phyloP scores from a whole-genome alignment of 37 sponge, comb jelly and placozoan species.

The Beroe forskalii region DNA sequence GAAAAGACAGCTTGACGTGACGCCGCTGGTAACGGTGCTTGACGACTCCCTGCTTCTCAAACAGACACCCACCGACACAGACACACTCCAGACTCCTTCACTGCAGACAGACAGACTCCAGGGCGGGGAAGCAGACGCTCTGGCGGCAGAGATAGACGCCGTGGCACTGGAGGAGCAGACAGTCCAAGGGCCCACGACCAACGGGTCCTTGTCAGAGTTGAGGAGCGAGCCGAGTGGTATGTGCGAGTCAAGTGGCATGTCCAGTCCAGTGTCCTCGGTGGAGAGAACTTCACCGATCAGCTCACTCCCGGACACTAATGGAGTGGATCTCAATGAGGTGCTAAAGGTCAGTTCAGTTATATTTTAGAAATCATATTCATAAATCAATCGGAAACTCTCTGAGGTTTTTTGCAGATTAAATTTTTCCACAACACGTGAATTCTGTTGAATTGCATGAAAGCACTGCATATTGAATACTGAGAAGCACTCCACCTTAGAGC shows the following conservation, averaged over 20 bases:
- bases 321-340: conserved; percentile 21
- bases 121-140: neutral
- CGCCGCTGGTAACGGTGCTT: neutral
- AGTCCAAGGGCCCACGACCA: conserved; percentile 23
- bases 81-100: neutral
- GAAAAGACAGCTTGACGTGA: neutral
- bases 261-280: neutral
- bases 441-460: too few species aligned
- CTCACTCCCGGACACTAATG: conserved; percentile 26
- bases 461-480: too few species aligned
- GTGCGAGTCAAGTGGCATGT: neutral
- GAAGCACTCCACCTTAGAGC: too few species aligned
- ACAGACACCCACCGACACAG: neutral
- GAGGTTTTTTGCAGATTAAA: too few species aligned
- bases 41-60: neutral
- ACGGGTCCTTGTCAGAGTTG: neutral
- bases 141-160: neutral
- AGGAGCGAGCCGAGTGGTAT: neutral
- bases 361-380: too few species aligned
- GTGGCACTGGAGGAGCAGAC: neutral
- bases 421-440: too few species aligned
- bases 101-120: neutral
- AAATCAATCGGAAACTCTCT: too few species aligned
- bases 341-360: conserved; percentile 30
- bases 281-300: conserved; percentile 3